Conservation (phyloP, 1,140 invertebrate genomes). For the Sitobion miscanthi region DNA sequence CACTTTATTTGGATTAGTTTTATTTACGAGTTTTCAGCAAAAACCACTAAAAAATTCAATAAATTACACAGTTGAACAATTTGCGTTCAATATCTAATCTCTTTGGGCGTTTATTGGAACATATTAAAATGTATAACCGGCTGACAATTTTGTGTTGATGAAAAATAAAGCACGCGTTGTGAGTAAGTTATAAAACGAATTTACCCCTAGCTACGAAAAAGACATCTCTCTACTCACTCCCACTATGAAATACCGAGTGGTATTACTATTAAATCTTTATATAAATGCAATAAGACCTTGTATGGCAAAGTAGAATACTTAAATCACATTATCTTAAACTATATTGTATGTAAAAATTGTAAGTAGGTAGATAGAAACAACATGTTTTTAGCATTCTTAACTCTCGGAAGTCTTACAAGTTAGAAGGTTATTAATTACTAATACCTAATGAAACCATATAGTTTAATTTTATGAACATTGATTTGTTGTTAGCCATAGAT, state of each 20-base stretch:
- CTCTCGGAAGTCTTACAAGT: not conserved
- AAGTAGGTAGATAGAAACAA: not conserved
- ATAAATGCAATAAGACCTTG: not conserved
- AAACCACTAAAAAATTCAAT: too few relatives aligned
- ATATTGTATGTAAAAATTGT: not conserved
- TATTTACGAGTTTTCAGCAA: not conserved
- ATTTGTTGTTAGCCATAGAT: not conserved
- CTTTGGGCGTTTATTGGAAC: not conserved
- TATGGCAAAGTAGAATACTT: not conserved
- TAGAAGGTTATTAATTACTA: not conserved
- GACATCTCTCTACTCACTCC: not conserved
- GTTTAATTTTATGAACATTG: not conserved
- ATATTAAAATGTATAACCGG: not conserved
- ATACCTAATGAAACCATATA: not conserved
- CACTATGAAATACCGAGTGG: not conserved
- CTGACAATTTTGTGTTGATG: not conserved
- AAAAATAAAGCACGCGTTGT: not conserved
- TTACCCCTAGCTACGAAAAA: not conserved
- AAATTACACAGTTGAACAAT: too few relatives aligned
- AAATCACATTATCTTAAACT: not conserved
- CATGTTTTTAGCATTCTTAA: not conserved
- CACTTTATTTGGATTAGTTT: too few relatives aligned
- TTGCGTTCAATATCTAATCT: not conserved
- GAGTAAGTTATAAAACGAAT: not conserved
- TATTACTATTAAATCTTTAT: not conserved